Conservation (phyloP, 2,113 vertebrate species). For the Oryzias melastigma region DNA sequence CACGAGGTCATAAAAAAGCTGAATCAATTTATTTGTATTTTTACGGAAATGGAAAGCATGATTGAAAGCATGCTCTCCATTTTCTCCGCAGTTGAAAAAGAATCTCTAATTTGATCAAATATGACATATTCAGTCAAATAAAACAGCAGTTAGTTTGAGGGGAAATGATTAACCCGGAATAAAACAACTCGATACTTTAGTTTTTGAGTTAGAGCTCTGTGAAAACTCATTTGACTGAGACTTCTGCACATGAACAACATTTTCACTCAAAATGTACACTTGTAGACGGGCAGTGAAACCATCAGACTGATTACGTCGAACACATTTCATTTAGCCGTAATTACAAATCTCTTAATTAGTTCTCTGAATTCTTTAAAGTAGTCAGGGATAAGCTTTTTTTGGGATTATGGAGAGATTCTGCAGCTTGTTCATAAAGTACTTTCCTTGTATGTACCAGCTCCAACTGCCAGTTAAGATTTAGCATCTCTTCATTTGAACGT, state of each 20-base stretch:
- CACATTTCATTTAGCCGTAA: slow-evolving; percentile 9
- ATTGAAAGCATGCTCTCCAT: slow-evolving; percentile 10
- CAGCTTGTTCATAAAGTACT: slow-evolving; percentile 9
- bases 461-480: slow-evolving; percentile 15
- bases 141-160: neutral
- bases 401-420: slow-evolving; percentile 25
- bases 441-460: slow-evolving; percentile 16
- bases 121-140: neutral
- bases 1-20: slow-evolving; percentile 10
- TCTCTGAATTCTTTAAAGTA: slow-evolving; percentile 19
- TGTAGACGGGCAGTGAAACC: neutral
- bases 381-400: slow-evolving; percentile 12
- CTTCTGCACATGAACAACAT: neutral
- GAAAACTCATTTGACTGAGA: no score
- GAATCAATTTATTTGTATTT: slow-evolving; percentile 20
- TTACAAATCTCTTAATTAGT: neutral
- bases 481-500: slow-evolving; percentile 4
- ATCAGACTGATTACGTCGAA: slow-evolving; percentile 1
- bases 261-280: neutral
- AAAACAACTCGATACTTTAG: neutral
- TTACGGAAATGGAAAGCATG: slow-evolving; percentile 24
- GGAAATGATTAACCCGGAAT: neutral
- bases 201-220: no score
- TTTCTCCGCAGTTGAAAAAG: slow-evolving; percentile 26
- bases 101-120: slow-evolving; percentile 1